Evolutionary conservation across 2,113 vertebrate genomes (phyloP).

Genomic region (Bagarius yarrelli): DNA sequence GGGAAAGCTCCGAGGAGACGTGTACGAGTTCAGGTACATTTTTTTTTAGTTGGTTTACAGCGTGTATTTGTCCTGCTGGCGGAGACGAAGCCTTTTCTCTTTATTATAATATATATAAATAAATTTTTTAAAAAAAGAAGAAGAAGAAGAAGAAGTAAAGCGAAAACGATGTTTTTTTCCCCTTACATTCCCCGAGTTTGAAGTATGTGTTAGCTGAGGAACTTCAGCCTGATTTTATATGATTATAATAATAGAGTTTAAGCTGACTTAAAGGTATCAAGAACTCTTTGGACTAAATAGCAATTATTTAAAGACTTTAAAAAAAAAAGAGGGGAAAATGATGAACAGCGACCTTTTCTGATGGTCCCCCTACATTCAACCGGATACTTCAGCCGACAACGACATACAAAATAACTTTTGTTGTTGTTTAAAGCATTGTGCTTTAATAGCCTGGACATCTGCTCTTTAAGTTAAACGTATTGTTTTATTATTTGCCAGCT

Average conservation of each 20-base stretch:
- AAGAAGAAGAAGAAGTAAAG: not conserved
- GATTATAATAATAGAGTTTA: not conserved
- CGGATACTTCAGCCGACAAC: not conserved
- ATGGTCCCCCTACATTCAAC: constrained; percentile 27
- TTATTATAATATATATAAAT: too few relatives aligned
- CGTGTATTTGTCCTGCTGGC: not conserved
- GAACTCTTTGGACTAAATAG: constrained; percentile 11
- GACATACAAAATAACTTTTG: not conserved
- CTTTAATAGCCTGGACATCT: constrained; percentile 7
- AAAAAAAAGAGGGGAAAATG: not conserved
- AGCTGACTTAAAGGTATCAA: not conserved
- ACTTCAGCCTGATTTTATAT: not conserved
- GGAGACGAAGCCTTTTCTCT: constrained; percentile 17
- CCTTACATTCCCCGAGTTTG: constrained; percentile 9
- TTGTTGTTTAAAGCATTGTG: not conserved
- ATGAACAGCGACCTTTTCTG: not conserved
- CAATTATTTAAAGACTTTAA: not conserved
- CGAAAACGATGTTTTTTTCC: constrained; percentile 29
- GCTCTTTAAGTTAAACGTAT: not conserved
- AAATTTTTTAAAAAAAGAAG: too few relatives aligned
- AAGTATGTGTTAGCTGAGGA: constrained; percentile 27
- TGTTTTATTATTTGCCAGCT: not conserved
- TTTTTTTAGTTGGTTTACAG: not conserved
- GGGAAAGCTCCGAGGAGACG: constrained; percentile 19
- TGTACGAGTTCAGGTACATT: not conserved